phyloP scores from a whole-genome alignment of 2,797 vertebrate species.

The Mormyrus proboscirostris region DNA sequence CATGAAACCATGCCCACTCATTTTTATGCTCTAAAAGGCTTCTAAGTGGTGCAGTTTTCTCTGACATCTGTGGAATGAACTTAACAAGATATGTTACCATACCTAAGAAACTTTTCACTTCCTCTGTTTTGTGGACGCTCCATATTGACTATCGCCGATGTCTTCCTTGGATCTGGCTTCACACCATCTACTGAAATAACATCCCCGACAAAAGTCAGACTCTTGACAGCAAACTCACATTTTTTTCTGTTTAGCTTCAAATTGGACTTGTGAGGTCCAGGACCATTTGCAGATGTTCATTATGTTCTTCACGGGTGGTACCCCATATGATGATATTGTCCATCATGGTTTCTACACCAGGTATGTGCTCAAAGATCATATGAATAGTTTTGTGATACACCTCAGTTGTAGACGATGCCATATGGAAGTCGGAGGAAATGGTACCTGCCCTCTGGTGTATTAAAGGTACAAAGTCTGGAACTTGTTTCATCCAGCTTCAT shows the following conservation, averaged over 20 bases:
- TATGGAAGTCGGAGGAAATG: neutral
- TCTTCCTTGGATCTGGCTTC: constrained; percentile 23
- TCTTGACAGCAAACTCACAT: too few relatives aligned
- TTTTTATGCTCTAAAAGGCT: neutral
- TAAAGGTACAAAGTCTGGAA: neutral
- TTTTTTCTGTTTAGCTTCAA: neutral
- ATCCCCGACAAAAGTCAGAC: too few relatives aligned
- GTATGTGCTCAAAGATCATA: neutral
- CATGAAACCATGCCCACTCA: neutral
- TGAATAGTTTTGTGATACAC: constrained; percentile 20
- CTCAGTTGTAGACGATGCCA: constrained; percentile 22
- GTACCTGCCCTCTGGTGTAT: neutral
- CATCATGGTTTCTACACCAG: neutral
- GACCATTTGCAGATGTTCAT: neutral
- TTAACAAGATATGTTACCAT: constrained; percentile 15
- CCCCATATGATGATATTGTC: neutral
- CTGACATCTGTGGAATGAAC: neutral
- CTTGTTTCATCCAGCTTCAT: neutral
- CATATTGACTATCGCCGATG: constrained; percentile 20
- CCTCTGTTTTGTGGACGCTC: neutral
- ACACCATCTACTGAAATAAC: neutral
- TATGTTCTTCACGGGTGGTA: neutral
- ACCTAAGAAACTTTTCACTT: constrained; percentile 6
- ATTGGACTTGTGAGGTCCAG: neutral
- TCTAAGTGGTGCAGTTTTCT: neutral